These are phyloP conservation scores for Pluvialis apricaria DNA, from an alignment of 2,113 vertebrate genomes.

Conservation along the genomic window DNA sequence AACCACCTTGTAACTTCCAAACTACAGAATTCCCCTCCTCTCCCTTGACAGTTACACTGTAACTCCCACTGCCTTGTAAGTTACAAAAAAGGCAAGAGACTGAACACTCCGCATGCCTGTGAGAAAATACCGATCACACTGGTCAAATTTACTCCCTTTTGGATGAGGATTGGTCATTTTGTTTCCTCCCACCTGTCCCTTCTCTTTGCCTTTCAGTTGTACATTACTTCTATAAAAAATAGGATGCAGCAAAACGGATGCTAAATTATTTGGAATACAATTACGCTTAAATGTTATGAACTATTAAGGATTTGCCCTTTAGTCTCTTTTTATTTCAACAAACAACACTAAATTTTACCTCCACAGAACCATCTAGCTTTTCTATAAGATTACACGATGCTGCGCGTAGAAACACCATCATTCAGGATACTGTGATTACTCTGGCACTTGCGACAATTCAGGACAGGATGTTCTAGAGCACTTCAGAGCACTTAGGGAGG, in stretches of 20 bases:
- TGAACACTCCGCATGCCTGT: background rate
- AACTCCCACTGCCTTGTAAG: background rate
- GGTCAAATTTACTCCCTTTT: background rate
- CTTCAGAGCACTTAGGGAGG: no score
- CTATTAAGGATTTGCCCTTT: background rate
- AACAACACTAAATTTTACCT: background rate
- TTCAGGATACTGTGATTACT: background rate
- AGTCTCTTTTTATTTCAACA: background rate
- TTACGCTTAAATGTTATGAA: background rate
- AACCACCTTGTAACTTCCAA: background rate
- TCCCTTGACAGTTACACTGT: background rate
- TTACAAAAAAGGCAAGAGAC: background rate
- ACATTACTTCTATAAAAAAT: background rate
- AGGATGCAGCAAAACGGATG: background rate
- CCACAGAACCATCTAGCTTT: background rate
- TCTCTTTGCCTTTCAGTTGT: background rate
- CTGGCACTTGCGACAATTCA: background rate
- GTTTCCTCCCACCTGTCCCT: background rate
- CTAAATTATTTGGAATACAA: background rate
- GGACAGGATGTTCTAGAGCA: background rate
- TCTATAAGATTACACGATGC: background rate
- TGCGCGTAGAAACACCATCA: background rate
- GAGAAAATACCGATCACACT: background rate
- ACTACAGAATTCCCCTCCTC: background rate
- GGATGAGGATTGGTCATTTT: background rate